Evolutionary conservation across 2,113 vertebrate genomes (phyloP).

Genomic region (Cephalopholis sonnerati): DNA sequence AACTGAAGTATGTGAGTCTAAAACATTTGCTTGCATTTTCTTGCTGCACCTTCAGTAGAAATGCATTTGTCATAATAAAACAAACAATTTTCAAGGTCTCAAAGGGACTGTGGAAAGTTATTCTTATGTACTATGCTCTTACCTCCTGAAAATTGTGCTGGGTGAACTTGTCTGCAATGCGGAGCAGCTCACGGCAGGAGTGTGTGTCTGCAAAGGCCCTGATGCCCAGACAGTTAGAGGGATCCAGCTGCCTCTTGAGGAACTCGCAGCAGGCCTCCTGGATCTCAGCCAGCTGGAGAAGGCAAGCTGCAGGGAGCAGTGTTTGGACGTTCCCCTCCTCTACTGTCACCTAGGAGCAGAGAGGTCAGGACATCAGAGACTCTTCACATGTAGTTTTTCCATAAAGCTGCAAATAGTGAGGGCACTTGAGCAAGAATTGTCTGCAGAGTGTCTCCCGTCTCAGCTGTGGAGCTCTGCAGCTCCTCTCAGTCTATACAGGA

Average conservation of each 20-base stretch:
- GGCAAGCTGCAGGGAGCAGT: slow-evolving; percentile 95
- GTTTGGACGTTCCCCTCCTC: slow-evolving; percentile 99
- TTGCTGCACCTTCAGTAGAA: neutral
- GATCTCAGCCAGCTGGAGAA: slow-evolving; percentile 98
- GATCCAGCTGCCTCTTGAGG: slow-evolving; percentile 97
- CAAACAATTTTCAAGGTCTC: no score
- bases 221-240: slow-evolving; percentile 98
- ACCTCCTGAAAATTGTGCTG: slow-evolving; percentile 99
- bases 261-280: slow-evolving; percentile 99
- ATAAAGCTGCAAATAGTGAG: neutral
- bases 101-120: neutral
- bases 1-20: no score
- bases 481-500: neutral
- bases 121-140: neutral
- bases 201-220: slow-evolving; percentile 98
- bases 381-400: neutral
- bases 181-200: slow-evolving; percentile 95
- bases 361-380: neutral
- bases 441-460: neutral
- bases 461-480: no score
- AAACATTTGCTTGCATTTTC: no score
- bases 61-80: neutral
- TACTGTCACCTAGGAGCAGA: slow-evolving; percentile 88
- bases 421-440: neutral
- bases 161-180: slow-evolving; percentile 99